Conservation (phyloP, 2,113 vertebrate genomes). For the Piaya cayana region DNA sequence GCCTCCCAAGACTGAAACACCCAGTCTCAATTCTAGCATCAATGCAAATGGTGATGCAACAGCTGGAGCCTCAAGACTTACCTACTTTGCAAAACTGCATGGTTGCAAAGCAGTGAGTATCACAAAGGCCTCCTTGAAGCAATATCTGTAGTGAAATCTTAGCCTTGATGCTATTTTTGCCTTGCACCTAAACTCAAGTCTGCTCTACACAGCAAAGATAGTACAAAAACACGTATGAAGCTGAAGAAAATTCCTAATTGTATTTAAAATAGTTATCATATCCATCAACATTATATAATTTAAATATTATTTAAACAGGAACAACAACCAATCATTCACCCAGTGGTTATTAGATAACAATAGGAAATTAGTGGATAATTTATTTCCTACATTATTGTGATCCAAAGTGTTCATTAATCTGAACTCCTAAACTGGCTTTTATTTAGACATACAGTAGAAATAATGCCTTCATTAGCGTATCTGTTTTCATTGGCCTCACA, state of each 20-base stretch:
- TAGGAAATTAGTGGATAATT: slow-evolving; percentile 15
- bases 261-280: not conserved
- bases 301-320: not conserved
- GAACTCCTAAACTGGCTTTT: not conserved
- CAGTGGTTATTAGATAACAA: not conserved
- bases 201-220: not conserved
- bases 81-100: not conserved
- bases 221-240: not conserved
- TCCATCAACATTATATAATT: not conserved
- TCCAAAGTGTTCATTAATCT: not conserved
- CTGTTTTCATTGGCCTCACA: not conserved
- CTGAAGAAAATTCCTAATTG: slow-evolving; percentile 4
- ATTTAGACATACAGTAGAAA: not conserved
- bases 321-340: not conserved
- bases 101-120: not conserved
- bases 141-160: not conserved
- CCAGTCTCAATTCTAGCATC: not conserved
- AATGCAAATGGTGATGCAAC: not conserved
- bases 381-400: not conserved
- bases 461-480: not conserved
- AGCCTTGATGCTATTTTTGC: not conserved
- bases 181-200: not conserved
- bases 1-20: not conserved
- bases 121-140: not conserved
- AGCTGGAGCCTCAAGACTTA: not conserved